A percentile compares a stretch with the other conserved stretches of the same genome.
These are phyloP conservation scores for Circaetus cinerascens DNA, from an alignment of 2,113 vertebrate species.

Conservation along the genomic window DNA sequence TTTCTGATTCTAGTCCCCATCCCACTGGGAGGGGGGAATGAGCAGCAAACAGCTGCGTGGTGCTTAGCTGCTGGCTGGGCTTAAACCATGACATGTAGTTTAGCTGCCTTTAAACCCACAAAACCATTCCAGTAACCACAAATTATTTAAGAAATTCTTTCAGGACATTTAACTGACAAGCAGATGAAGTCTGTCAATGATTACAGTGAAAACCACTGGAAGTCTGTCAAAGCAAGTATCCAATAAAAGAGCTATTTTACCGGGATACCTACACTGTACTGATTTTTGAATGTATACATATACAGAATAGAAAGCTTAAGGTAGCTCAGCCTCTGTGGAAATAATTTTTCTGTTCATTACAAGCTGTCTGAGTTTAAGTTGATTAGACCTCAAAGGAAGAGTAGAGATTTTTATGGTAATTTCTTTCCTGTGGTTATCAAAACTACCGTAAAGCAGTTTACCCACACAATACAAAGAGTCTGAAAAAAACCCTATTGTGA, in stretches of 20 bases:
- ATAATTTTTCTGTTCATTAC: slow-evolving; percentile 53
- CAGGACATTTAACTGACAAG: slow-evolving; percentile 24
- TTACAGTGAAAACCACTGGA: slow-evolving; percentile 4
- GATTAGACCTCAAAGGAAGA: slow-evolving; percentile 39
- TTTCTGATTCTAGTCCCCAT: too few species aligned
- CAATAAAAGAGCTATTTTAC: slow-evolving; percentile 26
- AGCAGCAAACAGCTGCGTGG: too few species aligned
- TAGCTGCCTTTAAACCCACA: slow-evolving; percentile 24
- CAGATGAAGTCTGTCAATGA: slow-evolving; percentile 32
- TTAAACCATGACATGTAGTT: neutral
- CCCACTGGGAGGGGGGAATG: too few species aligned
- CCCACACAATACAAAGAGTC: neutral
- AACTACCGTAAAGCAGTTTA: slow-evolving; percentile 49
- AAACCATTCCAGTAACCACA: neutral
- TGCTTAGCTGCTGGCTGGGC: too few species aligned
- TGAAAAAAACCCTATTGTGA: neutral
- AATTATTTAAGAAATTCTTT: slow-evolving; percentile 54
- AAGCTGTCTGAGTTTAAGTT: slow-evolving; percentile 34
- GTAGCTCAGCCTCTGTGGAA: slow-evolving; percentile 35
- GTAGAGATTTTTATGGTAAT: slow-evolving; percentile 43
- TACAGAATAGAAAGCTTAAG: slow-evolving; percentile 4
- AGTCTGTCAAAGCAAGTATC: slow-evolving; percentile 22
- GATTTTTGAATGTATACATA: neutral
- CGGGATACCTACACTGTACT: neutral
- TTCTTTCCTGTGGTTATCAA: slow-evolving; percentile 27